Evolutionary conservation across 1,140 invertebrate genomes (phyloP).

Genomic region (Aricia agestis): DNA sequence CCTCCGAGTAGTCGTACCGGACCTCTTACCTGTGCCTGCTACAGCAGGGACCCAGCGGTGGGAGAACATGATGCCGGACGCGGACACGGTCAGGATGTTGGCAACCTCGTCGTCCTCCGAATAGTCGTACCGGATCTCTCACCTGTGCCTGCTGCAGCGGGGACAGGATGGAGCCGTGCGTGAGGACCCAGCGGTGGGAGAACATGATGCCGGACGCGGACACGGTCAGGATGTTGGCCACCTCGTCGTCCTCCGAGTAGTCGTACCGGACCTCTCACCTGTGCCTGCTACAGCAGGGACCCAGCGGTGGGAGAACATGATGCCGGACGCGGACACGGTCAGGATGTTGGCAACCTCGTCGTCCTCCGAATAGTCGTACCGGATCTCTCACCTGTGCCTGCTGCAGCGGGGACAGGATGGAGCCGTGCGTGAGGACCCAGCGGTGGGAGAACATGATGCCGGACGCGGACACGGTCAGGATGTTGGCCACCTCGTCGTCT

Average conservation of each 20-base stretch:
- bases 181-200: slow-evolving; percentile 73
- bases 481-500: slow-evolving; percentile 55
- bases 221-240: slow-evolving; percentile 60
- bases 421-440: slow-evolving; percentile 77
- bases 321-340: too few species aligned
- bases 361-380: too few species aligned
- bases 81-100: too few species aligned
- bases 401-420: slow-evolving; percentile 65
- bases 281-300: slow-evolving; percentile 62
- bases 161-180: too few species aligned
- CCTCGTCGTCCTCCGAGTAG: slow-evolving; percentile 58
- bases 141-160: slow-evolving; percentile 53
- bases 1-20: slow-evolving; percentile 61
- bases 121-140: too few species aligned
- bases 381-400: slow-evolving; percentile 34
- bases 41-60: too few species aligned
- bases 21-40: slow-evolving; percentile 40
- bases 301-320: too few species aligned
- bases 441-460: slow-evolving; percentile 73
- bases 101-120: too few species aligned
- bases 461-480: slow-evolving; percentile 66
- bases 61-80: too few species aligned
- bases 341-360: too few species aligned
- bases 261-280: slow-evolving; percentile 43
- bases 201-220: slow-evolving; percentile 75